These are phyloP conservation scores for Haemorhous mexicanus DNA, from an alignment of 2,113 vertebrate species.

Conservation along the genomic window DNA sequence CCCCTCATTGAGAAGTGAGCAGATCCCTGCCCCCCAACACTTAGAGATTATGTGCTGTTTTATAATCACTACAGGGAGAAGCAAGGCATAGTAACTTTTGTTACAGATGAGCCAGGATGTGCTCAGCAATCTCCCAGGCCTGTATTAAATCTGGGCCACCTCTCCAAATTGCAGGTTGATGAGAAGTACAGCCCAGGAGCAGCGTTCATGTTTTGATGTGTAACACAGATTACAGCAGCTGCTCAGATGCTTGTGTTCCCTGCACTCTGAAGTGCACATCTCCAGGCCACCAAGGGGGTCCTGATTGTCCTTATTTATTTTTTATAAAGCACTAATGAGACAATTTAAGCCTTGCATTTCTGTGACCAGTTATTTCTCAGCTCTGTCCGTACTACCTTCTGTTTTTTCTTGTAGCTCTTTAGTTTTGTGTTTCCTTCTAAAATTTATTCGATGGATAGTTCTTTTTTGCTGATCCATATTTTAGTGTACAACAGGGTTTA, in stretches of 20 bases:
- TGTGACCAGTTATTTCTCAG: not conserved
- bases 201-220: not conserved
- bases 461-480: not conserved
- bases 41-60: not conserved
- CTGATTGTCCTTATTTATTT: not conserved
- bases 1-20: not conserved
- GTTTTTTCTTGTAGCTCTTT: not conserved
- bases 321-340: not conserved
- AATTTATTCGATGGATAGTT: not conserved
- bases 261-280: not conserved
- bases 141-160: not conserved
- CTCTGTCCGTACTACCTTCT: rapidly evolving
- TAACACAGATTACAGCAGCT: not conserved
- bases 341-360: not conserved
- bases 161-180: not conserved
- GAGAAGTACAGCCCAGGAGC: not conserved
- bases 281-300: not conserved
- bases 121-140: not conserved
- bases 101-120: not conserved
- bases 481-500: not conserved
- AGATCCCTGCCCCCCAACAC: not conserved
- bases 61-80: not conserved
- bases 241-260: not conserved
- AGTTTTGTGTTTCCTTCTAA: not conserved
- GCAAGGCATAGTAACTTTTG: not conserved